Evolutionary conservation across 2,797 vertebrate species (phyloP), one percentile per base, ranked within the genome.

Genomic region (Schizopygopsis malacanthus): DNA sequence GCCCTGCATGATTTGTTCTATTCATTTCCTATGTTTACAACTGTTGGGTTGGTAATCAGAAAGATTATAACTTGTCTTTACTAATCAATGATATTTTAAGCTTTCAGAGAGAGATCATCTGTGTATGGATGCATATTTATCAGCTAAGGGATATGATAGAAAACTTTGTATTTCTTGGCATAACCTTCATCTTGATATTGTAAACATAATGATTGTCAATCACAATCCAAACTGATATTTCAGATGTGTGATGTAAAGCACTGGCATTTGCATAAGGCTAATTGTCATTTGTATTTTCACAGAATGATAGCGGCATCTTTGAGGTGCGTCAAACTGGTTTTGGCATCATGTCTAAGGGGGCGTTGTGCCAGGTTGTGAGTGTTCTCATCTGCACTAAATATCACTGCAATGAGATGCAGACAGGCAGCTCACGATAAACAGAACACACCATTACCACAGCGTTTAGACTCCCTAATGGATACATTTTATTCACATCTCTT

Each of bases 401-500:
- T 69, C 67, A 79, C 28, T 50, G 67, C 4, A 28, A 82, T 81
- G 50, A 82, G 76, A 85, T 85, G 65, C 76, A 72, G 18, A 13
- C 65, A 47, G 56, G 78, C 80, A 67, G 69, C 67, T 88, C 78
- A 67, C 82, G 28, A 80, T 72, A 70, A 11, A 61, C 20, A 61
- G 78, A 80, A 86, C 85, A 71, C 75, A 33, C 72, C 69, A 71
- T 86, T 82, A 50, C 39, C 73, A 20, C 67, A 45, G 7, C 67
- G 3, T 59, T 22, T 41, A 47, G 59, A n/a, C 52, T 73, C 78
- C 76, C 81, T 67, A 81, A 65, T 84, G 76, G 59, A 85, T 61
- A 47, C 52, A 77, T 86, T 85, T 59, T 85, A 4, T 78, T 91
- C 88, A 82, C 50, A 82, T 76, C 83, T 80, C 50, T 81, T 77